Evolutionary conservation across 2,113 vertebrate genomes (phyloP), one percentile per base, ranked within the genome.

Genomic region (Mormyrus iriodes): DNA sequence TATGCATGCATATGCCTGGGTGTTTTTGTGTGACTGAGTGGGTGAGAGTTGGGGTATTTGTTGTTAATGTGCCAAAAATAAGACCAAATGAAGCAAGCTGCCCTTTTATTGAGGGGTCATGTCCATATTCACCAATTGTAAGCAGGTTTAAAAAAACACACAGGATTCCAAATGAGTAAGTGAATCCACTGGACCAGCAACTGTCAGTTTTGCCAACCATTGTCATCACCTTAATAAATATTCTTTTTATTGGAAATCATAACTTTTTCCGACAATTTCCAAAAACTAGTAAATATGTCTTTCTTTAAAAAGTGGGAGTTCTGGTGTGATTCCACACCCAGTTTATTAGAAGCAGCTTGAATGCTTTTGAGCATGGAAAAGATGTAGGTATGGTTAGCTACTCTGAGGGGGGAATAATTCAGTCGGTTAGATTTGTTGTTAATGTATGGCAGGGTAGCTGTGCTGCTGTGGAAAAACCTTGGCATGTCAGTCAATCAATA

Each of bases 1-100:
- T 46, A 42, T 17, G 82, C 4, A 10, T n/a, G 7, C 9, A 3
- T 5, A 3, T 31, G 46, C 4, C 2, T 48, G 46, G 0, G n/a
- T 31, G 61, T 65, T n/a, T 27, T 3, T 65, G 61, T 9, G 61
- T 65, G 8, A 65, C 61, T 35, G 84, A 17, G 49, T 17, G 46
- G 46, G n/a, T 44, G 86, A 44, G 53, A n/a, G 39, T 24, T 51
- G n/a, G 53, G 12, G 55, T 65, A 46, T 51, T n/a, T 86, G 48
- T 48, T 51, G 87, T 69, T 44, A 46, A 46, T 87, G 86, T 87
- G 86, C 86, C 55, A 61, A 87, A 58, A 86, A 53, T 31, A 53
- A 86, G 85, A 86, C 85, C 85, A 86, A 84, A 86, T 55, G 51
- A 86, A 86, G 85, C 55, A 35, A 58, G 35, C 42, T 87, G 53